Conservation (phyloP, 2,888 invertebrate species). For the Callinectes sapidus region DNA sequence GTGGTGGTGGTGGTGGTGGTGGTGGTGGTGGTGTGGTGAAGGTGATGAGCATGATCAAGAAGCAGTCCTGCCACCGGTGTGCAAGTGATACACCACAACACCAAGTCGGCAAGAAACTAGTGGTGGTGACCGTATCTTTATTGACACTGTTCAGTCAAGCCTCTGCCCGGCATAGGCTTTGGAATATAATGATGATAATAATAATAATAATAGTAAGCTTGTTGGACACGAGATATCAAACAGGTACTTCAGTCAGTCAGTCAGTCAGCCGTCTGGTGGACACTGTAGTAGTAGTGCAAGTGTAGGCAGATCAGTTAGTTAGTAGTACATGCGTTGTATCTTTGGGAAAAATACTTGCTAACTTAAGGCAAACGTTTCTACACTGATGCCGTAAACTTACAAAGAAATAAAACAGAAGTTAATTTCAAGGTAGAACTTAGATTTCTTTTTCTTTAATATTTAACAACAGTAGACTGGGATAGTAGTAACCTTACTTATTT, state of each 20-base stretch:
- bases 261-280: not conserved
- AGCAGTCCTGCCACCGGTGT: slow-evolving; percentile 11
- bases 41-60: slow-evolving; percentile 42
- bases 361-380: not conserved
- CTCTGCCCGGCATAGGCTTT: slow-evolving; percentile 31
- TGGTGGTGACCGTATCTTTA: slow-evolving; percentile 7
- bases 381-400: not conserved
- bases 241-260: slow-evolving; percentile 14
- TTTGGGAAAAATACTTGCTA: not conserved
- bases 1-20: slow-evolving; percentile 13
- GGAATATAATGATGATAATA: not conserved
- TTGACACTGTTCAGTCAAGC: not conserved
- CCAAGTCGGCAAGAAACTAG: not conserved
- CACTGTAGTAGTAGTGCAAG: not conserved
- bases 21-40: slow-evolving; percentile 7
- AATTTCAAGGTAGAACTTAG: not conserved
- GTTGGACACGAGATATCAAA: slow-evolving; percentile 2
- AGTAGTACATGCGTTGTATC: not conserved
- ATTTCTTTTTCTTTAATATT: not conserved
- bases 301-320: not conserved
- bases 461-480: not conserved
- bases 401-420: not conserved
- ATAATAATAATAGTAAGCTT: too few relatives aligned
- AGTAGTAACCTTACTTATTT: slow-evolving; percentile 7
- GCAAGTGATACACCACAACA: not conserved